Percentiles rank a stretch among this genome's conserved stretches.
These are phyloP conservation scores for Anastrepha obliqua DNA, from an alignment of 1,140 invertebrate genomes.

Conservation along the genomic window DNA sequence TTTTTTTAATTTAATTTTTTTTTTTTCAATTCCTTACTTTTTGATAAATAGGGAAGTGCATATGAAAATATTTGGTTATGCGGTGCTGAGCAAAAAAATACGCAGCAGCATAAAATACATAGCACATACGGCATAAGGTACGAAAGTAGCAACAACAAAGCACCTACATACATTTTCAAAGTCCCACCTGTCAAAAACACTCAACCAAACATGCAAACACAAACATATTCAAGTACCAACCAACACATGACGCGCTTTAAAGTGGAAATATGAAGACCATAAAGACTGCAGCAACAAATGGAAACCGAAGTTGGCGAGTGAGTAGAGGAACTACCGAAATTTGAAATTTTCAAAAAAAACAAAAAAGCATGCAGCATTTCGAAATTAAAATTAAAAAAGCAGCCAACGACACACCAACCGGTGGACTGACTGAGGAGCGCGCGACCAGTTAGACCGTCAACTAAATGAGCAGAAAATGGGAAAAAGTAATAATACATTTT, in stretches of 20 bases:
- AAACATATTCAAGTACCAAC: not conserved
- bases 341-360: not conserved
- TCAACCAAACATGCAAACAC: not conserved
- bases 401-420: not conserved
- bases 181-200: conserved; percentile 73
- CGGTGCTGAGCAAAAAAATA: not conserved
- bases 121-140: conserved; percentile 22
- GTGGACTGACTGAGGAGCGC: not conserved
- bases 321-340: conserved; percentile 13
- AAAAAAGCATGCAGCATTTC: not conserved
- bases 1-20: not conserved
- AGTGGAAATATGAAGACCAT: conserved; percentile 36
- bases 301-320: not conserved
- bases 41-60: conserved; percentile 42
- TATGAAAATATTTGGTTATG: conserved; percentile 27
- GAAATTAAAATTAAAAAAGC: conserved; percentile 11
- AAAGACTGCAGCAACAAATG: conserved; percentile 3
- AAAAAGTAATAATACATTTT: not conserved
- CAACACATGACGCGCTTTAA: conserved; percentile 39
- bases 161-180: not conserved
- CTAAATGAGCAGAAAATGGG: not conserved
- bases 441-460: not conserved
- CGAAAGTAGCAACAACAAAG: conserved; percentile 54
- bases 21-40: conserved; percentile 19
- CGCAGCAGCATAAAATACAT: conserved; percentile 16